Conservation (phyloP, 2,888 invertebrate genomes). For the Tineola bisselliella region DNA sequence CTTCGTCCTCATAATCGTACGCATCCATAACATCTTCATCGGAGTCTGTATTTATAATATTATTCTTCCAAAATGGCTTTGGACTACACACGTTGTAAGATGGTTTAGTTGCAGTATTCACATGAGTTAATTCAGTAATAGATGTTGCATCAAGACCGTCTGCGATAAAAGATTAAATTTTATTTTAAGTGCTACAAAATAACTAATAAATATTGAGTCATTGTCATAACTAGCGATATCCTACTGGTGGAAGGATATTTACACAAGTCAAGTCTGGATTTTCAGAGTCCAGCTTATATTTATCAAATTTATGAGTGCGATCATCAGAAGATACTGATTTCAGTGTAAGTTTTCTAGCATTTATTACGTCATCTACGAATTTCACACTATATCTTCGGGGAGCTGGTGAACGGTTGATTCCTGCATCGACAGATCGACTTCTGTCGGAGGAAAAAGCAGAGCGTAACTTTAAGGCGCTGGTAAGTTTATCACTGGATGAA, state of each 20-base stretch:
- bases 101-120: not conserved
- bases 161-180: not conserved
- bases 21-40: constrained; percentile 17
- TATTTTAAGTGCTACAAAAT: not conserved
- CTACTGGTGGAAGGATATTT: constrained; percentile 53
- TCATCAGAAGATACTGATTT: constrained; percentile 6
- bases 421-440: constrained; percentile 9
- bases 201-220: not conserved
- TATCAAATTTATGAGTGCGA: not conserved
- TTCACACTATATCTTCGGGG: constrained; percentile 1
- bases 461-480: not conserved
- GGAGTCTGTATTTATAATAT: not conserved
- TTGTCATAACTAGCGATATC: constrained; percentile 46
- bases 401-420: not conserved
- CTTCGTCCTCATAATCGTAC: constrained; percentile 39
- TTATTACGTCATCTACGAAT: constrained; percentile 6
- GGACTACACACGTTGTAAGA: not conserved
- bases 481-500: constrained; percentile 12
- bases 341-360: not conserved
- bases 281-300: not conserved
- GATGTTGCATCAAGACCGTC: not conserved
- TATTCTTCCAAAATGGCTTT: not conserved
- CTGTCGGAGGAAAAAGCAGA: not conserved
- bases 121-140: not conserved
- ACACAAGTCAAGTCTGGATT: constrained; percentile 46